These are phyloP conservation scores for Encarsia formosa DNA, from an alignment of 2,888 invertebrate species.

Conservation along the genomic window DNA sequence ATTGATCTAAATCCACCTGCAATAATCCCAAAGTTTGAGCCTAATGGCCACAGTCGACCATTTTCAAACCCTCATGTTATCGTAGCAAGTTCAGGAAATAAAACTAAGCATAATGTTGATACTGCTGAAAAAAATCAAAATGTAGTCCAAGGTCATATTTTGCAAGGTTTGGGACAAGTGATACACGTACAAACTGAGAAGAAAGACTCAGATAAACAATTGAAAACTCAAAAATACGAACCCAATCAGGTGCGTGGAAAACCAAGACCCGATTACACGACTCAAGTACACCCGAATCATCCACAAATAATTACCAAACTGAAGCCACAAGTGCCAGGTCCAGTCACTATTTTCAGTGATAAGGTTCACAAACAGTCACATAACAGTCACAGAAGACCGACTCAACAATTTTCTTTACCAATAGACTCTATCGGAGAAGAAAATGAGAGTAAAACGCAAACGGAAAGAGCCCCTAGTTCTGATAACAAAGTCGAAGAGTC, in stretches of 20 bases:
- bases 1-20: conserved; percentile 41
- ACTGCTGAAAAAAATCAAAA: conserved; percentile 20
- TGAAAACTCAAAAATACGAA: conserved; percentile 7
- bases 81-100: conserved; percentile 23
- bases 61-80: conserved; percentile 31
- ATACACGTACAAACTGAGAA: conserved; percentile 21
- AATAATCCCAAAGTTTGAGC: conserved; percentile 31
- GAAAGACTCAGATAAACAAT: conserved; percentile 23
- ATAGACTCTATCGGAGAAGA: conserved; percentile 40
- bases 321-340: conserved; percentile 39
- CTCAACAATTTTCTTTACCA: conserved; percentile 41
- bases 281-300: conserved; percentile 42
- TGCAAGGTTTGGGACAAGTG: conserved; percentile 29
- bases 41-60: conserved; percentile 38
- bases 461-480: conserved; percentile 41
- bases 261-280: conserved; percentile 21
- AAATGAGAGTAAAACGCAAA: conserved; percentile 39
- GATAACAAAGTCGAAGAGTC: conserved; percentile 34
- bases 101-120: conserved; percentile 34
- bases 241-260: conserved; percentile 8
- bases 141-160: conserved; percentile 19
- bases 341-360: conserved; percentile 39
- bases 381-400: conserved; percentile 31
- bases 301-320: conserved; percentile 45
- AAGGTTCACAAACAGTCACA: conserved; percentile 11